A percentile compares a stretch with the other conserved stretches of the same genome.
These are phyloP conservation scores for Pissodes strobi DNA, from an alignment of 1,140 invertebrate species.

Conservation along the genomic window DNA sequence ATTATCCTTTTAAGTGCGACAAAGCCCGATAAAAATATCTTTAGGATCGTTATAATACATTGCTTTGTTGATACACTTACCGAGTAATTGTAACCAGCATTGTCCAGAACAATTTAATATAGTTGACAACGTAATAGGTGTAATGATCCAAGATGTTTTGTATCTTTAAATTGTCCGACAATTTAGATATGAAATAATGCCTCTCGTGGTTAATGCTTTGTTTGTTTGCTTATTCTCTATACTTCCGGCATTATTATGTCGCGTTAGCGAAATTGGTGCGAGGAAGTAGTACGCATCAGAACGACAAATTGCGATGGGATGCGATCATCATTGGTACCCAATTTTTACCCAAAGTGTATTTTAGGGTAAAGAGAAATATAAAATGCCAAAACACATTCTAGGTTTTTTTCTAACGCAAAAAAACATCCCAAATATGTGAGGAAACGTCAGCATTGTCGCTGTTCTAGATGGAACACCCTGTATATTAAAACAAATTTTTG, in stretches of 20 bases:
- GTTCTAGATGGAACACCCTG: no score
- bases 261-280: background rate
- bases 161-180: conserved; percentile 21
- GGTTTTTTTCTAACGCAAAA: no score
- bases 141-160: conserved; percentile 24
- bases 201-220: conserved; percentile 1
- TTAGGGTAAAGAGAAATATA: no score
- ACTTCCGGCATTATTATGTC: background rate
- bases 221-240: conserved; percentile 12
- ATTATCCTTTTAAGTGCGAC: conserved; percentile 3
- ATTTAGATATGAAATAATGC: conserved; percentile 1
- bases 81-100: conserved; percentile 25
- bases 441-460: no score
- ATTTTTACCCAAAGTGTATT: no score
- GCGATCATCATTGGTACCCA: no score
- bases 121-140: conserved; percentile 26
- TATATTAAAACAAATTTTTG: no score
- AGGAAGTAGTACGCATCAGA: no score
- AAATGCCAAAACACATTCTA: no score
- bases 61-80: conserved; percentile 29
- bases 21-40: conserved; percentile 7
- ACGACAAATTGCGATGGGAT: no score
- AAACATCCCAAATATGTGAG: no score
- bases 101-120: conserved; percentile 29
- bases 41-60: conserved; percentile 21